Percentiles rank a stretch among this genome's conserved stretches.
phyloP scores from a whole-genome alignment of 1,140 invertebrate genomes.

The Oscheius sp. region DNA sequence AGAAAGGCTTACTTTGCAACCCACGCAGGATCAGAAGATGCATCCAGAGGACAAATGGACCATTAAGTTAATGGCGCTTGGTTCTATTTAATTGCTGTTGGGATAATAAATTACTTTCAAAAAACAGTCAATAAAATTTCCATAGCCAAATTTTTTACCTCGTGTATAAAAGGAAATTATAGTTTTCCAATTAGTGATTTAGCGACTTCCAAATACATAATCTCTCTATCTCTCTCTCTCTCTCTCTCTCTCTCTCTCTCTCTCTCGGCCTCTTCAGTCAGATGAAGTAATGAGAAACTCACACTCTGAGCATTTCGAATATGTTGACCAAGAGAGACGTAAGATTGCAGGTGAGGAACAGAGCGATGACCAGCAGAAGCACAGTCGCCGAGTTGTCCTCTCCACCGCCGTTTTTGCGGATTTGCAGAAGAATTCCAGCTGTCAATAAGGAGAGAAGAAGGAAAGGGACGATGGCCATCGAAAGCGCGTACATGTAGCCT shows the following conservation, averaged over 20 bases:
- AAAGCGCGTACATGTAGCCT: slow-evolving; percentile 44
- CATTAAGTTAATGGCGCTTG: too few species aligned
- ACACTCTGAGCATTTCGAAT: slow-evolving; percentile 43
- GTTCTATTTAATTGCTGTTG: too few species aligned
- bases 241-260: too few species aligned
- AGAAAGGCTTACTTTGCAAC: too few species aligned
- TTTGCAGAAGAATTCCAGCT: slow-evolving; percentile 31
- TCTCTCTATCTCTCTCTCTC: too few species aligned
- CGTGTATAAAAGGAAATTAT: background rate
- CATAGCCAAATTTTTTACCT: background rate
- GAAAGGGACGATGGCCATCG: slow-evolving; percentile 49
- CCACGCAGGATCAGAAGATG: too few species aligned
- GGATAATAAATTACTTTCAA: too few species aligned
- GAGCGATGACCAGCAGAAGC: slow-evolving; percentile 43
- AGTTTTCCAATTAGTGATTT: background rate
- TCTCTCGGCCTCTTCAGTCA: too few species aligned
- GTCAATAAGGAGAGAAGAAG: slow-evolving; percentile 39
- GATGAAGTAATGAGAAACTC: background rate
- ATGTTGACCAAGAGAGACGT: slow-evolving; percentile 49
- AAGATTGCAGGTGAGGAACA: slow-evolving; percentile 49
- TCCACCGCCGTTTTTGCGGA: background rate
- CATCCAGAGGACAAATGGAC: too few species aligned
- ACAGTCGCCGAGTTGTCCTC: slow-evolving; percentile 37
- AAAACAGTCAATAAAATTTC: background rate
- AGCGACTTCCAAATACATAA: slow-evolving; percentile 22